phyloP scores from a whole-genome alignment of 35 echinoderm and acorn worm genomes.

The Strongylocentrotus purpuratus region DNA sequence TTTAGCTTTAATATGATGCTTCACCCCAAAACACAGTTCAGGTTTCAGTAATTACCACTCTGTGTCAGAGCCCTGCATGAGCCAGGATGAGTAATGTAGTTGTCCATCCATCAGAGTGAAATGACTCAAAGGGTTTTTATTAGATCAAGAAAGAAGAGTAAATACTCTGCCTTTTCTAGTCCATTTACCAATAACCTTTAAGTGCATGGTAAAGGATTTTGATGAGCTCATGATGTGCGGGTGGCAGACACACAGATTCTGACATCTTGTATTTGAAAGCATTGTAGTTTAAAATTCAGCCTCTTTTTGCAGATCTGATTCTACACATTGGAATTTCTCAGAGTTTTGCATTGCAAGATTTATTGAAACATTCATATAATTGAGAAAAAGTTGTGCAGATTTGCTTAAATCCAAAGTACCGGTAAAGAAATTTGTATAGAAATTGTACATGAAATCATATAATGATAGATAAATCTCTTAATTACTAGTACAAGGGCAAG shows the following conservation, averaged over 20 bases:
- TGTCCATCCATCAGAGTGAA: neutral
- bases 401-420: too few relatives aligned
- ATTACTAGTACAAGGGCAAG: too few relatives aligned
- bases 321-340: neutral
- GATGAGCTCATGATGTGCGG: neutral
- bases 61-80: neutral
- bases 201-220: neutral
- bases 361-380: too few relatives aligned
- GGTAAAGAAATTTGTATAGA: too few relatives aligned
- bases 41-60: neutral
- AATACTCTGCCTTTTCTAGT: neutral
- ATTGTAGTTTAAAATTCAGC: neutral
- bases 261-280: neutral
- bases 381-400: too few relatives aligned
- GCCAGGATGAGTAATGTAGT: neutral
- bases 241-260: neutral
- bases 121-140: neutral
- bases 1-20: neutral
- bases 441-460: too few relatives aligned
- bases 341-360: too few relatives aligned
- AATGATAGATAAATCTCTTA: too few relatives aligned
- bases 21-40: neutral
- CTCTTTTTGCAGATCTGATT: neutral
- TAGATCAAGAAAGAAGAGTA: neutral
- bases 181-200: constrained; percentile 10